Conservation (phyloP, 2,797 vertebrate species). For the Urocyon cinereoargenteus region DNA sequence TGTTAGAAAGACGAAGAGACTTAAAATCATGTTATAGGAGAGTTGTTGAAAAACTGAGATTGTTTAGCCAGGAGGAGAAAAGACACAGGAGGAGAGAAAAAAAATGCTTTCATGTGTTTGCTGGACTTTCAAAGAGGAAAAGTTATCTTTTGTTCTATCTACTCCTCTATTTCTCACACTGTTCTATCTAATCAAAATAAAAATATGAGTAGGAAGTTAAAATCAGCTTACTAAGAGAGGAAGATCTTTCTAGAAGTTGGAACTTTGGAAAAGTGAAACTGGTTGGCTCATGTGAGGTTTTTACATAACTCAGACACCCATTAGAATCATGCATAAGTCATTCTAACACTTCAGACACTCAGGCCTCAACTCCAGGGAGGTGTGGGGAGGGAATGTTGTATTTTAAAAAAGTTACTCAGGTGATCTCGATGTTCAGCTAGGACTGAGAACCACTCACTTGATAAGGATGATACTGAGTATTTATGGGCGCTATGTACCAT, state of each 20-base stretch:
- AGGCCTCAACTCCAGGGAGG: neutral
- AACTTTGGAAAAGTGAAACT: neutral
- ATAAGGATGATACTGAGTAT: neutral
- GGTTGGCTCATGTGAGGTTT: neutral
- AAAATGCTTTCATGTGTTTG: neutral
- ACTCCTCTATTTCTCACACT: no score
- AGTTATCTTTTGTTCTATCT: neutral
- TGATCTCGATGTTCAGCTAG: neutral
- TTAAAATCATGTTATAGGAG: neutral
- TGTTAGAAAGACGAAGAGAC: neutral
- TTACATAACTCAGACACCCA: neutral
- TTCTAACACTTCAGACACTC: neutral
- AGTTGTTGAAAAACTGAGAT: neutral
- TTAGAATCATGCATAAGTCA: neutral
- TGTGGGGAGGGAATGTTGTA: neutral
- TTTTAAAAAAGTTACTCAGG: neutral
- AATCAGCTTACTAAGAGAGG: neutral
- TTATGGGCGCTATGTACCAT: neutral
- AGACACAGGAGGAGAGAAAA: neutral
- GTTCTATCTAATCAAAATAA: conserved; percentile 1
- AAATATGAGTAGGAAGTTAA: neutral
- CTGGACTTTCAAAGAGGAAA: neutral
- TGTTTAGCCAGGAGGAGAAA: neutral
- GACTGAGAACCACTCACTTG: neutral
- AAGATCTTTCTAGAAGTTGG: conserved; percentile 28